Conservation (phyloP, 2,797 vertebrate genomes). For the Lacerta agilis region DNA sequence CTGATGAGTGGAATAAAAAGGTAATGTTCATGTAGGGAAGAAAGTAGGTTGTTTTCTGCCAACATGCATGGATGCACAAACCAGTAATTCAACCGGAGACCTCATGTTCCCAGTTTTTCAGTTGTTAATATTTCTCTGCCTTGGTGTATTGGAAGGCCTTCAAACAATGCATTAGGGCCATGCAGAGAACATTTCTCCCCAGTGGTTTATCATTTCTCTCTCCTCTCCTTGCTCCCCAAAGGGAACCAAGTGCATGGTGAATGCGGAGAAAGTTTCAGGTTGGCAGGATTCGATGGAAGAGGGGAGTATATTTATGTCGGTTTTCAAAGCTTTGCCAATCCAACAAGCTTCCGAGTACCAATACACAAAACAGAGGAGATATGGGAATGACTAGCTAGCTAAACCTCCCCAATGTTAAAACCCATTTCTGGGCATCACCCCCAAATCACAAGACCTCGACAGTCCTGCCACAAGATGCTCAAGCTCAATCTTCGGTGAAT, state of each 20-base stretch:
- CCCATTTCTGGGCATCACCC: background rate
- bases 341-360: too few species aligned
- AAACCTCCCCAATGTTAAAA: background rate
- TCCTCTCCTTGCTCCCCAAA: background rate
- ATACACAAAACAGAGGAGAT: background rate
- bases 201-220: background rate
- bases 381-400: background rate
- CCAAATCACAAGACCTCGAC: background rate
- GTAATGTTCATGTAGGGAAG: background rate
- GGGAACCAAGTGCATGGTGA: background rate
- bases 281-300: background rate
- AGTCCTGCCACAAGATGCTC: background rate
- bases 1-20: too few species aligned
- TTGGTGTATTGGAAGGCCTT: background rate
- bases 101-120: background rate
- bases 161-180: slow-evolving; percentile 24
- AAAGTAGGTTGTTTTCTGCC: background rate
- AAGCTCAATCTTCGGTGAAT: background rate
- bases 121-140: background rate
- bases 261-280: background rate
- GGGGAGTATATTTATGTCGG: background rate
- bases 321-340: background rate
- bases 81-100: background rate
- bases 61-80: background rate
- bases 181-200: slow-evolving; percentile 27